Evolutionary conservation across 2,888 invertebrate species (phyloP), one percentile per base, ranked within the genome.

Genomic region (Bhutanitis thaidina): DNA sequence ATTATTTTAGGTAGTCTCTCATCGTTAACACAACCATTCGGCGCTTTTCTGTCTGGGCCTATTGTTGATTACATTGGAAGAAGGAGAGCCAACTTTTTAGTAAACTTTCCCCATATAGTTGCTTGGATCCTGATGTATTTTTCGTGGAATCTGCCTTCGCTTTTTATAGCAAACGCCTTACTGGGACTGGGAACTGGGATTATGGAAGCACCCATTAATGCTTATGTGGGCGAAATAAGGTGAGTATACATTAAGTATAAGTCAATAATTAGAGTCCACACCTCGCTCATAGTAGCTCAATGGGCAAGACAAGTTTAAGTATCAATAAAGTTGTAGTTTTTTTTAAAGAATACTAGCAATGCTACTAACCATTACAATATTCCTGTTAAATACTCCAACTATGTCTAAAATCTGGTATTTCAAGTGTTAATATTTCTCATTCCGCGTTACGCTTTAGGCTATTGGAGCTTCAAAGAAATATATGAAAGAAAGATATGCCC

Each of bases 171-270:
- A 0, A 90, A 83, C 36, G 83, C 83, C 2, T 64, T 91, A 8
- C 70, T 91, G 34, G 92, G 92, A 0, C 57, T 92, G 0, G 91
- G 91, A 0, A 86, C 90, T 7, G 91, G 92, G 0, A 79, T 92
- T 25, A 91, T 92, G 91, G 91, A 92, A 60, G 91, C 91, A 0
- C 91, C 92, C 0, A 88, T 91, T 37, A 82, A 90, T 48, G 88
- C 91, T 0, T 92, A 92, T 60, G 88, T 91, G 7, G 91, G 91
- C 3, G 92, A 92, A 77, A 90, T 92, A 30, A 88, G 88, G 90
- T 90, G 54, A 61, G 62, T 53, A 36, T 8, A n/a, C n/a, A 12
- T 39, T 10, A 20, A 20, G 20, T n/a, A n/a, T n/a, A n/a, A n/a
- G n/a, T n/a, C n/a, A n/a, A n/a, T n/a, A n/a, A n/a, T n/a, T n/a